Percentiles rank a stretch among this genome's conserved stretches.
phyloP scores from a whole-genome alignment of 2,888 invertebrate species.

The Polia nebulosa region DNA sequence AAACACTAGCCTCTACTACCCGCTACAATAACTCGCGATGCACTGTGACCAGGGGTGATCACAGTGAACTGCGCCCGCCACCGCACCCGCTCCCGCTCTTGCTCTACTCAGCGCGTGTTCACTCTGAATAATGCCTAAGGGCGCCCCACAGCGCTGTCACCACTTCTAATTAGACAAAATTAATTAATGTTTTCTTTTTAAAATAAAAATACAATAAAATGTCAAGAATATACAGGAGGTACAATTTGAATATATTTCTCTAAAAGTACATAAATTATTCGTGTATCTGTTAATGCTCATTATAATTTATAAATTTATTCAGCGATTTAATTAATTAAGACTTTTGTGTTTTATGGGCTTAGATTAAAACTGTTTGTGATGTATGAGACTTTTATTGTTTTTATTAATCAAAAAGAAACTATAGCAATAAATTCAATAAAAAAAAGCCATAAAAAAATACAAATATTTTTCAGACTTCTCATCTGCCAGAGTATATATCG shows the following conservation, averaged over 20 bases:
- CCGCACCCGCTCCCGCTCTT: not conserved
- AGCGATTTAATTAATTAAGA: constrained; percentile 63
- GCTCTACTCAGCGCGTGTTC: not conserved
- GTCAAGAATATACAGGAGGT: constrained; percentile 23
- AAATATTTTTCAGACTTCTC: not conserved
- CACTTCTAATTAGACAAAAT: constrained; percentile 34
- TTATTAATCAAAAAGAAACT: not conserved
- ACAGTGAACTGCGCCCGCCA: no score
- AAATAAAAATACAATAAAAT: constrained; percentile 38
- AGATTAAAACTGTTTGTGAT: constrained; percentile 36
- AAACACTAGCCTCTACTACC: no score
- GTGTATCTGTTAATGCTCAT: constrained; percentile 14
- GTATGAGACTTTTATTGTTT: constrained; percentile 17
- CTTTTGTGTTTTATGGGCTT: constrained; percentile 52
- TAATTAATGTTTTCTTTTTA: constrained; percentile 36
- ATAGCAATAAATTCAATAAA: not conserved
- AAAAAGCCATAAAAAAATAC: not conserved
- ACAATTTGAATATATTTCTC: constrained; percentile 12
- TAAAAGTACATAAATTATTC: constrained; percentile 43
- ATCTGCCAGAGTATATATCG: not conserved
- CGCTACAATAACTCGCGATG: no score
- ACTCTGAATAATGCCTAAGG: not conserved
- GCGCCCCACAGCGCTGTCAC: constrained; percentile 6
- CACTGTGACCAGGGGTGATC: no score
- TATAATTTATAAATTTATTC: constrained; percentile 56